A percentile compares a stretch with the other conserved stretches of the same genome.
Conservation (phyloP, 2,797 vertebrate species). For the Lophius americanus region DNA sequence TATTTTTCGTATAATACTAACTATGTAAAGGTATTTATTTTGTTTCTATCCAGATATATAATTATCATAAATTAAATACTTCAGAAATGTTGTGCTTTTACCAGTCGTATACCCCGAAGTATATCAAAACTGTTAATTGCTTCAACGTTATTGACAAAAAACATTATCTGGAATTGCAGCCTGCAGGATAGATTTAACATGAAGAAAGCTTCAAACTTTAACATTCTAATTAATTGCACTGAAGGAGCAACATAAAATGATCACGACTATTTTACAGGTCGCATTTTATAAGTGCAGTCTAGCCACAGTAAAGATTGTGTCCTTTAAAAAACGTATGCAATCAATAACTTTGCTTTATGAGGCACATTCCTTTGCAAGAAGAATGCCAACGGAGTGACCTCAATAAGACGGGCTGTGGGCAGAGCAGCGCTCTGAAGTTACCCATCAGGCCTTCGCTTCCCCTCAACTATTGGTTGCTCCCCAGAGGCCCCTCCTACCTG, state of each 20-base stretch:
- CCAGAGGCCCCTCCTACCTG: conserved; percentile 22
- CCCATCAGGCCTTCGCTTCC: conserved; percentile 17
- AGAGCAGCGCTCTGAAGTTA: conserved; percentile 28
- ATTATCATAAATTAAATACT: too few relatives aligned
- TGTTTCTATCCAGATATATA: too few relatives aligned
- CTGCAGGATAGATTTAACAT: background rate
- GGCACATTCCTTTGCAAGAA: conserved; percentile 36
- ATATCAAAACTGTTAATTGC: too few relatives aligned
- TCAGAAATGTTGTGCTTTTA: too few relatives aligned
- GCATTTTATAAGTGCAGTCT: conserved; percentile 15
- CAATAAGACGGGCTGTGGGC: conserved; percentile 6
- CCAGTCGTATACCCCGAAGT: too few relatives aligned
- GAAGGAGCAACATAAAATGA: conserved; percentile 37
- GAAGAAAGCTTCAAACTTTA: background rate
- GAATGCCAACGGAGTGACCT: conserved; percentile 41
- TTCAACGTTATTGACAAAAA: background rate
- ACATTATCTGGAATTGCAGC: background rate
- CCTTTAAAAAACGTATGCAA: conserved; percentile 31
- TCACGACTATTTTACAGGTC: conserved; percentile 26
- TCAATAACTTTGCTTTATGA: conserved; percentile 49
- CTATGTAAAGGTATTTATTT: conserved; percentile 22
- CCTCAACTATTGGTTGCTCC: conserved; percentile 19
- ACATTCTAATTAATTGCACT: background rate
- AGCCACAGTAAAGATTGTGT: conserved; percentile 23
- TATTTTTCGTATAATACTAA: conserved; percentile 45